A percentile compares a stretch with the other conserved stretches of the same genome.
These are phyloP conservation scores for Drosophila aff. DNA, from an alignment of 1,140 invertebrate species.

Conservation along the genomic window DNA sequence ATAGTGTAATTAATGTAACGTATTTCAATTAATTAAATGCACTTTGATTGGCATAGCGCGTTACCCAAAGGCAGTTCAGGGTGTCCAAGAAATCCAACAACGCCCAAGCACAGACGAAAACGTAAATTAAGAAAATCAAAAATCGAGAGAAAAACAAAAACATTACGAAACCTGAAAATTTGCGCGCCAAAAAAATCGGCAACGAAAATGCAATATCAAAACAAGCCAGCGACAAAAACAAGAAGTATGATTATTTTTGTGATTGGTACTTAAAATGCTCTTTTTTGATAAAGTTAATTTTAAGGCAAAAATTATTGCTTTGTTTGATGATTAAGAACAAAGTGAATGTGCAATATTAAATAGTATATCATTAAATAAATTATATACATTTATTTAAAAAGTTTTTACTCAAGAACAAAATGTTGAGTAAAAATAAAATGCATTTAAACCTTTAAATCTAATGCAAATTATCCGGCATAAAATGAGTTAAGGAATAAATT, in stretches of 20 bases:
- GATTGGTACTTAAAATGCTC: constrained; percentile 10
- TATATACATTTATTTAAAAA: not conserved
- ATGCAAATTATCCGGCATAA: not conserved
- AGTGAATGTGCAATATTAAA: not conserved
- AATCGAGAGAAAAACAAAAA: constrained; percentile 34
- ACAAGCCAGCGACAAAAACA: constrained; percentile 29
- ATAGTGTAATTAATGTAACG: constrained; percentile 74
- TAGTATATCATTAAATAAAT: not conserved
- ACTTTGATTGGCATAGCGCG: constrained; percentile 59
- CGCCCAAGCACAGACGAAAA: constrained; percentile 40
- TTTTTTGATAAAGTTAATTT: not conserved
- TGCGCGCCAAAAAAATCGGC: constrained; percentile 60
- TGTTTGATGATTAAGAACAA: not conserved
- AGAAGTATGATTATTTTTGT: not conserved
- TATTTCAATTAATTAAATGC: constrained; percentile 81
- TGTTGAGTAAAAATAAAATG: not conserved
- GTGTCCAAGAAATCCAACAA: constrained; percentile 20
- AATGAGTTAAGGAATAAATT: no score
- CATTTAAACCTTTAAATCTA: not conserved
- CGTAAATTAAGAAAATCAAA: constrained; percentile 13
- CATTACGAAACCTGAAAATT: constrained; percentile 69
- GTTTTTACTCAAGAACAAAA: not conserved
- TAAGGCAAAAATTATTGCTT: not conserved
- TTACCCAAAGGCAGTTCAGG: constrained; percentile 20
- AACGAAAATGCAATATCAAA: constrained; percentile 50